Conservation (phyloP, 2,797 vertebrate genomes). For the Megalops cyprinoides region DNA sequence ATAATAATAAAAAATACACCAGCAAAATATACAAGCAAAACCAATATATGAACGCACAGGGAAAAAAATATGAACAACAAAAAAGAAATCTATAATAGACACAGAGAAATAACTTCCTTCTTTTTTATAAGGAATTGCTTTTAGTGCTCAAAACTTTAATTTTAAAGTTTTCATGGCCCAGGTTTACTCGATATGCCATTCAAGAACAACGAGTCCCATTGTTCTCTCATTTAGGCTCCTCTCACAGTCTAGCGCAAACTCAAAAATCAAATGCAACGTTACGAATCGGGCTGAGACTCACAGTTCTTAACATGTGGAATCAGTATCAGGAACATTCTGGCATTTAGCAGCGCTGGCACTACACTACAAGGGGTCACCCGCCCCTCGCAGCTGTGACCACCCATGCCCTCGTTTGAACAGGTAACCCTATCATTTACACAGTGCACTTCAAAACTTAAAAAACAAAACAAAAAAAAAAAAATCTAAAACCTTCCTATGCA, state of each 20-base stretch:
- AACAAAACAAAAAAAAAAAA: slow-evolving; percentile 2
- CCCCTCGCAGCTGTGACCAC: not conserved
- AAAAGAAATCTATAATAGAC: not conserved
- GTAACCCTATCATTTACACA: not conserved
- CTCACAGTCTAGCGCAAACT: not conserved
- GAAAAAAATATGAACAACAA: not conserved
- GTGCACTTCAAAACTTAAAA: not conserved
- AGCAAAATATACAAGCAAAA: not conserved
- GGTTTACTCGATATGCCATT: not conserved
- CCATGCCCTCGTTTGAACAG: not conserved
- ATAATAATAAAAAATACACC: not conserved
- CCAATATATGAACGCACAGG: not conserved
- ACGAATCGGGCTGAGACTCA: not conserved
- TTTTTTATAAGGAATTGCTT: slow-evolving; percentile 2
- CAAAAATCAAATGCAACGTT: not conserved
- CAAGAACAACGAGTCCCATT: slow-evolving; percentile 7
- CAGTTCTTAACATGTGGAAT: not conserved
- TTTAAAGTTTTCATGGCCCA: slow-evolving; percentile 3
- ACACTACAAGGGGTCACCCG: no score
- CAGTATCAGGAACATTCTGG: slow-evolving; percentile 14
- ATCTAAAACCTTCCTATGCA: not conserved
- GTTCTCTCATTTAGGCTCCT: not conserved
- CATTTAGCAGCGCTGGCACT: slow-evolving; percentile 26
- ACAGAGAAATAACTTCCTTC: not conserved
- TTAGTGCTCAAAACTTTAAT: slow-evolving; percentile 14